phyloP scores from a whole-genome alignment of 2,113 vertebrate genomes.

The Nannobrachium achirus region DNA sequence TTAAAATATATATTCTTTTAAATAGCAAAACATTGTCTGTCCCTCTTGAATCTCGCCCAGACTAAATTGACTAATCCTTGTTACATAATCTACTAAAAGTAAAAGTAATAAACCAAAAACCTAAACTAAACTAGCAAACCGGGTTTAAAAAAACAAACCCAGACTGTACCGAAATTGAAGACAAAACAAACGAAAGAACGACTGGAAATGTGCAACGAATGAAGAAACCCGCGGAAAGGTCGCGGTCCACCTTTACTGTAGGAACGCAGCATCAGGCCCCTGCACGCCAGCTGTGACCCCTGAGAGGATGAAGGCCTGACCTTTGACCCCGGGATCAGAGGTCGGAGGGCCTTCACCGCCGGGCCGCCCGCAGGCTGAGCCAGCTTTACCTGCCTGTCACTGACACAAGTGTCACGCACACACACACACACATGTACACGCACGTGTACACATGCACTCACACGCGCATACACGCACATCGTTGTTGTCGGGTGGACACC shows the following conservation, averaged over 20 bases:
- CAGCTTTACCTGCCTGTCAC: constrained; percentile 48
- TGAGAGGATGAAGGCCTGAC: constrained; percentile 39
- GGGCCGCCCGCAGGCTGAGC: constrained; percentile 52
- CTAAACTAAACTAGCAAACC: too few relatives aligned
- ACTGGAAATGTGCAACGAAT: not conserved
- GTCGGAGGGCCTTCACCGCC: constrained; percentile 47
- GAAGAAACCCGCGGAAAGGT: not conserved
- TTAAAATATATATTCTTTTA: too few relatives aligned
- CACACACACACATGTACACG: not conserved
- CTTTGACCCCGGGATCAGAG: constrained; percentile 65
- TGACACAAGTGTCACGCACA: constrained; percentile 51
- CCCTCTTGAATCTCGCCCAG: too few relatives aligned
- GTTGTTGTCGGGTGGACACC: too few relatives aligned
- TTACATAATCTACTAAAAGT: too few relatives aligned
- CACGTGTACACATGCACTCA: constrained; percentile 7
- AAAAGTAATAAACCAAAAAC: too few relatives aligned
- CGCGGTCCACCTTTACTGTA: constrained; percentile 41
- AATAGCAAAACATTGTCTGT: too few relatives aligned
- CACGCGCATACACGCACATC: constrained; percentile 10
- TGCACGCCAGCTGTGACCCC: constrained; percentile 63
- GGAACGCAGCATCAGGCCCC: not conserved
- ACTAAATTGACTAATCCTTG: too few relatives aligned
- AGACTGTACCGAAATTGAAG: too few relatives aligned
- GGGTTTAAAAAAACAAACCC: too few relatives aligned
- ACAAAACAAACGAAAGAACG: too few relatives aligned